Base-by-base conservation (phyloP, 1,140 invertebrate genomes). In the Meloidogyne floridensis region DNA sequence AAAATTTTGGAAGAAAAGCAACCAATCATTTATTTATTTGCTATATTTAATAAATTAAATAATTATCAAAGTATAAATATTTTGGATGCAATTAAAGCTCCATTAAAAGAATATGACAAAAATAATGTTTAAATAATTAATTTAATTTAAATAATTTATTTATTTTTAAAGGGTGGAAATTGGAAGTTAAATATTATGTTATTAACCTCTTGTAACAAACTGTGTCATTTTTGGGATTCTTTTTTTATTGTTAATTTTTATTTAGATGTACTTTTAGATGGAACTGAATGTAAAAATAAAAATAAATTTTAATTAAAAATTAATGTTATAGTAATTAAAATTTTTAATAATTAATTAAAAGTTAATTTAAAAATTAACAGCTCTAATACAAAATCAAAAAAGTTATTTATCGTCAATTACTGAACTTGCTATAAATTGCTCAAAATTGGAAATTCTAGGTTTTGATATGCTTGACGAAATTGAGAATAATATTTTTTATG, bases 1-100 rank as follows among this genome's bases (percentile, higher is more conserved):
- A n/a, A 6, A n/a, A 65, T n/a, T n/a, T n/a, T 65, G n/a, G n/a
- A 65, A n/a, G 15, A 65, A 65, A 65, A 65, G 7, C 59, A 65
- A 65, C n/a, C n/a, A 65, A n/a, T 65, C n/a, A 65, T 65, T 65
- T 65, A 65, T 18, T 5, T n/a, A 65, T 65, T 65, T 65, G 59
- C 59, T n/a, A n/a, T 65, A n/a, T 65, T n/a, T n/a, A 18, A 65
- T 65, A 15, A 65, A 65, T 65, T 65, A 65, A 65, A 65, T n/a
- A 65, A 65, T n/a, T n/a, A 65, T 4, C 59, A 65, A 18, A 65
- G n/a, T n/a, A 4, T n/a, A 65, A 65, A 65, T 65, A 65, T 65
- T 65, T 6, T 65, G 15, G 59, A 65, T 65, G 59, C 15, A 65
- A 8, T 65, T 7, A 65, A 6, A 65, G n/a, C 0, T 7, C 59